Evolutionary conservation across 2,888 invertebrate species (phyloP), one percentile per base, ranked within the genome.

Genomic region (Xylophagus ater): DNA sequence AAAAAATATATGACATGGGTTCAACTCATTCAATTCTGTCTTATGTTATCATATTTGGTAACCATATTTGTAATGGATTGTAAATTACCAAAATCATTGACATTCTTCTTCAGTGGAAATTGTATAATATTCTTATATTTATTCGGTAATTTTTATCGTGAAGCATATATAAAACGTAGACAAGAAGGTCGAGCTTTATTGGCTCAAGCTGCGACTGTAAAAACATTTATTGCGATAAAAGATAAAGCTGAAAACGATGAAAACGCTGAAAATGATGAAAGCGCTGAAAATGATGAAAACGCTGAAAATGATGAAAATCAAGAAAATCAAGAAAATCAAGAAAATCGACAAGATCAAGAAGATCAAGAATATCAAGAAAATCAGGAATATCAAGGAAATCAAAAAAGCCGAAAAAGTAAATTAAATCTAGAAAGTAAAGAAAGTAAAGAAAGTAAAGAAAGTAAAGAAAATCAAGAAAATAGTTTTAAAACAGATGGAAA

Each of bases 41-140:
- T 81, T 26, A 79, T 81, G 70, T 65, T 81, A 15, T 56, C 64
- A 7, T 81, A 81, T 55, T 70, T 80, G 58, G 55, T 61, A 21
- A 46, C 53, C 2, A 58, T 70, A 2, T 61, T 70, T 29, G 62
- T 60, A 15, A 66, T 69, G 58, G 72, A 73, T 47, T 74, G 73
- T 58, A 66, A 68, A 41, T 62, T 72, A 56, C 69, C 72, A 24
- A 71, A 68, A 51, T 65, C 68, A 0, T 57, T 73, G 9, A 70
- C 72, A 2, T 68, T 70, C 53, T 73, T 73, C 60, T 73, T 75
- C 54, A 60, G 67, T 15, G 64, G 63, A 45, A 71, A 75, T 50
- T 65, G 69, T 3, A 41, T 66, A 19, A 67, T 74, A 31, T 76
- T 75, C 54, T 58, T 76, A 10, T 71, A 70, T 49, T 64, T 76